Percentiles rank a stretch among this genome's conserved stretches.
Conservation (phyloP, 2,113 vertebrate genomes). For the Campylomormyrus tamandua region DNA sequence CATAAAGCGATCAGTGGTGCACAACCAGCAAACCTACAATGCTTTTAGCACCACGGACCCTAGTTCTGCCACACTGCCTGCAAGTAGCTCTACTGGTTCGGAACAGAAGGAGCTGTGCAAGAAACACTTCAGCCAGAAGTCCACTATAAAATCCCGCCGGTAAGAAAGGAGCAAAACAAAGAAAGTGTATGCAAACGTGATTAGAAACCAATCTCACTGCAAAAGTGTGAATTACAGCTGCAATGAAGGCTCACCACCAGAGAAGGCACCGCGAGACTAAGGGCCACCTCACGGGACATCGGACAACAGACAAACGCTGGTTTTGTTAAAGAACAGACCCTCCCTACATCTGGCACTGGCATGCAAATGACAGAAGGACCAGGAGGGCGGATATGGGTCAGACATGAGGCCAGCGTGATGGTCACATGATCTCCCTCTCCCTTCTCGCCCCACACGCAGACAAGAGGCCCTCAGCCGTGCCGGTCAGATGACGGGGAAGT, state of each 20-base stretch:
- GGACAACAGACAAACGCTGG: not conserved
- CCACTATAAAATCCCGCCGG: not conserved
- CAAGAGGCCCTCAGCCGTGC: not conserved
- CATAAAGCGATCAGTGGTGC: not conserved
- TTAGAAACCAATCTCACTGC: too few relatives aligned
- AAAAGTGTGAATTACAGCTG: not conserved
- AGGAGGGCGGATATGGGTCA: not conserved
- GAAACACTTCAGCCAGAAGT: not conserved
- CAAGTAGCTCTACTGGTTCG: not conserved
- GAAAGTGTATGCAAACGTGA: not conserved
- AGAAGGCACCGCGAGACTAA: not conserved
- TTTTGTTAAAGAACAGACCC: conserved; percentile 15
- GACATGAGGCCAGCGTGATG: not conserved
- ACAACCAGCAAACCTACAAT: not conserved
- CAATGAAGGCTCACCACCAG: not conserved
- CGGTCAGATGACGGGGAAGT: not conserved
- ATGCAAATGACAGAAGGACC: not conserved
- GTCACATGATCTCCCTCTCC: not conserved
- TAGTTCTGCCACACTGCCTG: not conserved
- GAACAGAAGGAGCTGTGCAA: not conserved
- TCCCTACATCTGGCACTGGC: not conserved
- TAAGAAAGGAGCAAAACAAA: not conserved
- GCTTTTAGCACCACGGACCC: not conserved
- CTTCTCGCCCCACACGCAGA: not conserved
- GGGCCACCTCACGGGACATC: not conserved